Percentiles rank a stretch among this genome's conserved stretches.
These are phyloP conservation scores for Eptesicus fuscus DNA, from an alignment of 2,113 vertebrate species.

Conservation along the genomic window DNA sequence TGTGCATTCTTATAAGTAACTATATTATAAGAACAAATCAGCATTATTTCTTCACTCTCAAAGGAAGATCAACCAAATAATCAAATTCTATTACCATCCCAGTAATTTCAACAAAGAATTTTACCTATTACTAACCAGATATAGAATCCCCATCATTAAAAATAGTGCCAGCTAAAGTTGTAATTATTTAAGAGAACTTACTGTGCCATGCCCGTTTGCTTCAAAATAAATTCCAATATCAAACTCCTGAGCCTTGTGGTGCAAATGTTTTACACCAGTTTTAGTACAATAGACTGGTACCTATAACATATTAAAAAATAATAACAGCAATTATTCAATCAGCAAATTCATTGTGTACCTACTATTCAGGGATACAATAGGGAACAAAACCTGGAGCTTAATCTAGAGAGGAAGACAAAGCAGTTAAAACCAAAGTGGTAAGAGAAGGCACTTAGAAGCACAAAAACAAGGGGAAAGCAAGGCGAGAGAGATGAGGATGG, in stretches of 20 bases:
- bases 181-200: conserved; percentile 79
- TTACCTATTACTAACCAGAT: background rate
- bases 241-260: conserved; percentile 94
- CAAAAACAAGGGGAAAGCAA: background rate
- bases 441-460: background rate
- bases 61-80: background rate
- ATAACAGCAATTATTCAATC: background rate
- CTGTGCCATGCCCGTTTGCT: conserved; percentile 97
- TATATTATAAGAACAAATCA: background rate
- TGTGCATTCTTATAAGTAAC: background rate
- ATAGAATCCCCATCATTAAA: background rate
- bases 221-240: conserved; percentile 97
- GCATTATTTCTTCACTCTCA: background rate
- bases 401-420: background rate
- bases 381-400: background rate
- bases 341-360: background rate
- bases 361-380: background rate
- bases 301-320: conserved; percentile 74
- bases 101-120: background rate
- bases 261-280: conserved; percentile 97
- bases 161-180: background rate
- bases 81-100: background rate
- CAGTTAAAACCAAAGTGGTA: background rate
- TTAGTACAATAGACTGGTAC: conserved; percentile 93
- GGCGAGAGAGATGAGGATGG: background rate